Base-by-base conservation (phyloP, 2,797 vertebrate genomes). In the Tenualosa thibaudeaui region DNA sequence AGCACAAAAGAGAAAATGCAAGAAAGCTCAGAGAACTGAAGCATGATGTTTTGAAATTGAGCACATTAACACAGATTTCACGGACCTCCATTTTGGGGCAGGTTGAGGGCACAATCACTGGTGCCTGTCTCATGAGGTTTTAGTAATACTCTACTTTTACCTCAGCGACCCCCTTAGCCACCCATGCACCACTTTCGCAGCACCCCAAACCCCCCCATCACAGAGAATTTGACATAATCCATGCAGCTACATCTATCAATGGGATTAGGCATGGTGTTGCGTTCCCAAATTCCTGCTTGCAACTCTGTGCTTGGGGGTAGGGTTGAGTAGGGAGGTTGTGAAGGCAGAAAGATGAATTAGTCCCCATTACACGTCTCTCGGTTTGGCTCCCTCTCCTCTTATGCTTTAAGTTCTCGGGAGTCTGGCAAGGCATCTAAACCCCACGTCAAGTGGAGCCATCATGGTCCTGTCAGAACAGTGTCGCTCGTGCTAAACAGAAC, bases 41-140 rank as follows among this genome's bases (percentile, higher is more conserved):
- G 84, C 81, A 68, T 50, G 82, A 86, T 54, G 51, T 81, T 62
- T 71, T 24, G 26, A 26, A 54, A 82, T 88, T 85, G 26, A 84
- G 50, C 19, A 56, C n/a, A 85, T 84, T 86, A 49, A 5, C 4
- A 31, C 68, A 78, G 78, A 60, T 91, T 92, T 92, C 86, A 92
- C 84, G 78, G 86, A 85, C 75, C 84, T 90, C 87, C 85, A 84
- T 89, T 86, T 87, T 78, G 9, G 26, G 50, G 81, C 68, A 84
- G 58, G 81, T 91, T 92, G 31, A 89, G 84, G 84, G 87, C 88
- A 89, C 90, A 86, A 10, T 54, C 53, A 54, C 46, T 49, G 46
- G 46, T 49, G 4, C 4, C 46, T 0, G 46, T 49, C 86, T 84
- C 65, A 50, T 51, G 37, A 85, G 75, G 86, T 81, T 90, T 92